Conservation (phyloP, 2,888 invertebrate genomes). For the Apoda limacodes region DNA sequence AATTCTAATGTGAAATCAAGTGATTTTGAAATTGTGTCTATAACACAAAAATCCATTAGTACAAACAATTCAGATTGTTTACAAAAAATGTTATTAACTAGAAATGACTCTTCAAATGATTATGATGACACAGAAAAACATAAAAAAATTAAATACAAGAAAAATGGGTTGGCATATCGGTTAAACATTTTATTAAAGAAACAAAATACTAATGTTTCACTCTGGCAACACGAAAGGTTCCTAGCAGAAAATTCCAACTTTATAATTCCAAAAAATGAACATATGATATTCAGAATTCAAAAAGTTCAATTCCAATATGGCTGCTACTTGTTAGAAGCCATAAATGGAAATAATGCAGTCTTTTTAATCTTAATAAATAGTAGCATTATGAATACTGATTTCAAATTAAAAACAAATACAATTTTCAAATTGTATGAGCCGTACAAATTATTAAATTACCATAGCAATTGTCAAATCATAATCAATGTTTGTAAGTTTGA, state of each 20-base stretch:
- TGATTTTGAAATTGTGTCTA: conserved; percentile 37
- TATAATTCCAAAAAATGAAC: conserved; percentile 42
- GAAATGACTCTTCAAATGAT: conserved; percentile 11
- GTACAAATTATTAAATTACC: conserved; percentile 30
- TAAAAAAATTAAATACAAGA: conserved; percentile 50
- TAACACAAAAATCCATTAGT: conserved; percentile 25
- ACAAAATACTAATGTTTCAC: conserved; percentile 48
- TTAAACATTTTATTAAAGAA: conserved; percentile 52
- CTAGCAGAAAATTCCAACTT: conserved; percentile 53
- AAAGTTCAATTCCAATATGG: conserved; percentile 40
- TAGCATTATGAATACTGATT: conserved; percentile 27
- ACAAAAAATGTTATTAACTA: conserved; percentile 17
- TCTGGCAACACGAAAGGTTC: conserved; percentile 69
- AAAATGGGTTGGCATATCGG: conserved; percentile 53
- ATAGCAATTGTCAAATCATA: conserved; percentile 30
- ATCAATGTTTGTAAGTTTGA: conserved; percentile 55
- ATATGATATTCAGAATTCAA: conserved; percentile 33
- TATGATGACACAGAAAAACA: conserved; percentile 19
- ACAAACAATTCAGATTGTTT: conserved; percentile 18
- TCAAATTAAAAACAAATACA: conserved; percentile 25
- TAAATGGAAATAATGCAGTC: conserved; percentile 28
- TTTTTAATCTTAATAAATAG: conserved; percentile 41
- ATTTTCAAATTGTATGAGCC: conserved; percentile 47
- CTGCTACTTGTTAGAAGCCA: conserved; percentile 34
- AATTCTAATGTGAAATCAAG: conserved; percentile 31